These are phyloP conservation scores for Abscondita cerata DNA, from an alignment of 2,888 invertebrate genomes.

Conservation along the genomic window DNA sequence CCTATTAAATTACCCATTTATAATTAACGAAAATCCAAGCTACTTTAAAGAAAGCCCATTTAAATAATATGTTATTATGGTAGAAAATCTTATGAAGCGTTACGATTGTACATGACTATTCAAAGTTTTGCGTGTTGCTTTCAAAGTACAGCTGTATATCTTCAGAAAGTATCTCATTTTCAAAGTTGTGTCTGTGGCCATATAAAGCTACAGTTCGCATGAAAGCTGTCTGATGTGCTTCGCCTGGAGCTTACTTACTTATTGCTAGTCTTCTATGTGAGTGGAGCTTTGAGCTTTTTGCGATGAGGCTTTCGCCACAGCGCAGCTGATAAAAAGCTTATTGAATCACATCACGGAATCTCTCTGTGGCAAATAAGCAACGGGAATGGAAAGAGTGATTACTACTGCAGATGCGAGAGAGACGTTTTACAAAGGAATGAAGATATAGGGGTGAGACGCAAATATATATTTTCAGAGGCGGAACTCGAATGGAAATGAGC, in stretches of 20 bases:
- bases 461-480: conserved; percentile 34
- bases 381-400: conserved; percentile 42
- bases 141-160: conserved; percentile 41
- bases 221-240: conserved; percentile 46
- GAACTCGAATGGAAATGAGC: conserved; percentile 31
- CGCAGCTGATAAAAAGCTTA: conserved; percentile 53
- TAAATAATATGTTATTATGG: conserved; percentile 30
- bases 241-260: conserved; percentile 53
- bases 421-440: conserved; percentile 31
- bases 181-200: conserved; percentile 49
- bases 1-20: too few species aligned
- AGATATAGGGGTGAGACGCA: conserved; percentile 29
- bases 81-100: conserved; percentile 43
- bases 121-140: conserved; percentile 43
- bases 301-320: conserved; percentile 40
- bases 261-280: conserved; percentile 46
- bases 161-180: conserved; percentile 45
- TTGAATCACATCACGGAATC: conserved; percentile 56
- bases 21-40: too few species aligned
- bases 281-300: conserved; percentile 46
- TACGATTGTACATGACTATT: conserved; percentile 44
- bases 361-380: conserved; percentile 46
- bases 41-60: too few species aligned
- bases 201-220: conserved; percentile 46
- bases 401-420: conserved; percentile 32